Conservation (phyloP, 2,113 vertebrate genomes). For the Neopipo cinnamomea region DNA sequence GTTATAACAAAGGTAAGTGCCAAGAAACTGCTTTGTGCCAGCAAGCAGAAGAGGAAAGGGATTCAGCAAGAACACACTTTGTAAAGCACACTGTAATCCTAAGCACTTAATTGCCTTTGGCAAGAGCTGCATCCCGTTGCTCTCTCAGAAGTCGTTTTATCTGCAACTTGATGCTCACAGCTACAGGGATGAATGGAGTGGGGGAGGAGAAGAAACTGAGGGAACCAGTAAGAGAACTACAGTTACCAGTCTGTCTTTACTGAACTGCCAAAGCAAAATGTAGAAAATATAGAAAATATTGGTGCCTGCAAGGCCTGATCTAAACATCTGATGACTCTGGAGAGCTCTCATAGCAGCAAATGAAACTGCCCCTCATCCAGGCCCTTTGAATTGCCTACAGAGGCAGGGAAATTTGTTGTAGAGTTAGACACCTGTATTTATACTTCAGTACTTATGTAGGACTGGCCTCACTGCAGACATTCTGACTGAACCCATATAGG, state of each 20-base stretch:
- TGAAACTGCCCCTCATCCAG: not conserved
- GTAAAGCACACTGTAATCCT: conserved; percentile 54
- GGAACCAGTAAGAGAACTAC: not conserved
- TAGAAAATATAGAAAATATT: not conserved
- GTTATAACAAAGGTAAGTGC: conserved; percentile 4
- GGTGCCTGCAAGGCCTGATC: not conserved
- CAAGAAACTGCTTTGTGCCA: conserved; percentile 36
- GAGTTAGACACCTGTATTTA: not conserved
- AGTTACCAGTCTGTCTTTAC: not conserved
- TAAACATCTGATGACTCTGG: not conserved
- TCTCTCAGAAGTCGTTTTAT: conserved; percentile 43
- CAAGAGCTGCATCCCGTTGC: conserved; percentile 36
- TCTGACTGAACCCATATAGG: not conserved
- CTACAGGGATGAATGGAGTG: conserved; percentile 30
- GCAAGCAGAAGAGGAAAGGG: conserved; percentile 29
- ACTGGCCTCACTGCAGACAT: not conserved
- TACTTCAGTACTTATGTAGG: not conserved
- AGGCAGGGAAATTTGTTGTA: not conserved
- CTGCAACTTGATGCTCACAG: conserved; percentile 51
- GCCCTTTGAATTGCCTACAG: not conserved
- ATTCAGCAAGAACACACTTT: conserved; percentile 39
- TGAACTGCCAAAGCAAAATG: not conserved
- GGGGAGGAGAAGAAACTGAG: conserved; percentile 19
- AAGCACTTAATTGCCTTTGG: conserved; percentile 63
- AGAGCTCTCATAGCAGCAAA: not conserved